Conservation (phyloP, 2,113 vertebrate genomes). For the Neodon shergylaensis region DNA sequence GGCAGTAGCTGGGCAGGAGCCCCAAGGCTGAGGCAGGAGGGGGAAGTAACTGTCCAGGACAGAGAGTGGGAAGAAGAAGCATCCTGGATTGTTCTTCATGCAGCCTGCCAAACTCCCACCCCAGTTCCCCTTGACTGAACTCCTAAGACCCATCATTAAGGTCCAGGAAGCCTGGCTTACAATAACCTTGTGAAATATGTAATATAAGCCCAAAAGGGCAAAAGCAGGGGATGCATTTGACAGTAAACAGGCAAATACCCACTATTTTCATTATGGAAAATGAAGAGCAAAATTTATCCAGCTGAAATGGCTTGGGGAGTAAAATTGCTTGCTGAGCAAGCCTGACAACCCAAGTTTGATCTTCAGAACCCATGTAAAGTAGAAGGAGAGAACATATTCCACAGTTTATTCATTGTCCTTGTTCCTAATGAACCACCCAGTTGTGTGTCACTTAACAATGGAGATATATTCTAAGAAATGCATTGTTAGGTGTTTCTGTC, state of each 20-base stretch:
- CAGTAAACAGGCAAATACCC: neutral
- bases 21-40: neutral
- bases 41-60: neutral
- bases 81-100: too few species aligned
- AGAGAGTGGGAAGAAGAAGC: neutral
- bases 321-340: neutral
- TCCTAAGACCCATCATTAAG: neutral
- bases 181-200: neutral
- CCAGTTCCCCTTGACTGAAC: neutral
- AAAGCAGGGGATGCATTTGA: neutral
- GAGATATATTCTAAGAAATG: neutral
- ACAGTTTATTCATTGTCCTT: neutral
- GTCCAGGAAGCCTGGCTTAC: neutral
- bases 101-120: neutral
- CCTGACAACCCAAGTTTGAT: neutral
- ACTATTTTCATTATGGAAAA: neutral
- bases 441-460: neutral
- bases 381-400: neutral
- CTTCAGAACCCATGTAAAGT: neutral
- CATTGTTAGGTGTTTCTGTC: neutral
- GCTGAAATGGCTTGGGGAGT: neutral
- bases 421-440: neutral
- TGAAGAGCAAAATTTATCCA: neutral
- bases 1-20: neutral
- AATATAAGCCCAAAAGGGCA: neutral